Base-by-base conservation (phyloP, 2,888 invertebrate species). In the Caenorhabditis angaria region DNA sequence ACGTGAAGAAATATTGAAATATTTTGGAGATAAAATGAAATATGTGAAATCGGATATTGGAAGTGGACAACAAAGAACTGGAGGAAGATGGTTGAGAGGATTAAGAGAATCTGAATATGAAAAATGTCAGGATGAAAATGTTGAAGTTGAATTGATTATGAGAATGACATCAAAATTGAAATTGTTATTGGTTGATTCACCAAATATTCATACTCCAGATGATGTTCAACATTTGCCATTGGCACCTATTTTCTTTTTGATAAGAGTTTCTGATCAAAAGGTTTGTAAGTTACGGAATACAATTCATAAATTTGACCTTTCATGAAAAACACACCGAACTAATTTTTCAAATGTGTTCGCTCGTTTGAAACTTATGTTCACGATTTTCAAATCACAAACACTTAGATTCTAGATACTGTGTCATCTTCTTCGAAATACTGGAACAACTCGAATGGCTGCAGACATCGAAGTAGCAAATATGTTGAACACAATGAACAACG, bases 241-340 rank as follows among this genome's bases (percentile, higher is more conserved):
- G 51, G 77, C 82, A 0, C 82, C 82, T 0, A 79, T 80, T 29
- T 67, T 75, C 56, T 74, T 82, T 58, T 71, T 77, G 41, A 77
- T 82, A 58, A 66, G 79, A 58, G 69, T 82, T 2, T 70, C 74
- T 10, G 76, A 81, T 68, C 70, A 78, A 59, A 82, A 81, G 70
- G 82, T 79, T 61, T 18, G 24, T n/a, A n/a, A n/a, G n/a, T n/a
- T n/a, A 25, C 20, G 22, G 10, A 25, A 51, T 18, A 8, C 51
- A 25, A 18, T 51, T 32, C 32, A 32, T 8, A 32, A 32, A 8
- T 32, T 35, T 22, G 24, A 51, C 24, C 6, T 18, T 51, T 51
- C n/a, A 12, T n/a, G n/a, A n/a, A n/a, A n/a, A n/a, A n/a, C n/a
- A n/a, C n/a, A n/a, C n/a, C n/a, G n/a, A n/a, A 32, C 12, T 12